A percentile compares a stretch with the other conserved stretches of the same genome.
Evolutionary conservation across 2,797 vertebrate genomes (phyloP).

Genomic region (Chromobotia macracanthus): DNA sequence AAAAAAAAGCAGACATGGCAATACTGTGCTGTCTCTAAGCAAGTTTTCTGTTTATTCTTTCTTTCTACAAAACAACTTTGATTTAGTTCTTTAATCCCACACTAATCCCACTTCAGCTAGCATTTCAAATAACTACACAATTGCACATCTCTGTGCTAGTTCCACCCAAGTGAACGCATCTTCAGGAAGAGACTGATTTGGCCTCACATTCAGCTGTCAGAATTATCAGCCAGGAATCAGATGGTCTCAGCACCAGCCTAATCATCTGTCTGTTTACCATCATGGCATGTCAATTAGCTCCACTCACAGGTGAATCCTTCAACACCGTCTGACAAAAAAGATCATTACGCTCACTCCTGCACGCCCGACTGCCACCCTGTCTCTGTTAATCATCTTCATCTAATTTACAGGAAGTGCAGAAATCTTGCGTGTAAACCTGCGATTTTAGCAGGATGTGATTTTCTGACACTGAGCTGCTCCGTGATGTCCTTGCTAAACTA

Average conservation of each 20-base stretch:
- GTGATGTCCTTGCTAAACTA: neutral
- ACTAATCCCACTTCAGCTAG: constrained; percentile 38
- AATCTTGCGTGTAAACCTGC: neutral
- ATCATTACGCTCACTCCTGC: constrained; percentile 70
- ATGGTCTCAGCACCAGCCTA: constrained; percentile 34
- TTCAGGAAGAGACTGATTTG: constrained; percentile 1
- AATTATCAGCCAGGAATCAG: constrained; percentile 52
- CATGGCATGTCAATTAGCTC: constrained; percentile 78
- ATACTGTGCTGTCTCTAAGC: neutral
- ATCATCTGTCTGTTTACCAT: constrained; percentile 72
- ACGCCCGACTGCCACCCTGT: constrained; percentile 57
- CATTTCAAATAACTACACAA: constrained; percentile 41
- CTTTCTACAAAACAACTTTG: constrained; percentile 24
- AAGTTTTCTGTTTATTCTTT: constrained; percentile 1
- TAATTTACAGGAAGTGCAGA: constrained; percentile 21
- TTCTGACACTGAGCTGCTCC: neutral
- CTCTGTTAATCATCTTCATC: constrained; percentile 71
- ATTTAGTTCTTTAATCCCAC: constrained; percentile 32
- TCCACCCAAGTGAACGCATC: constrained; percentile 22
- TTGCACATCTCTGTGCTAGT: neutral
- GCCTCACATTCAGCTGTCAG: constrained; percentile 33
- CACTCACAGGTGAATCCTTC: constrained; percentile 76
- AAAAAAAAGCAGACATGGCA: neutral
- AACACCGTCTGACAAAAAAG: constrained; percentile 63
- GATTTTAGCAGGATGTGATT: neutral